phyloP scores from a whole-genome alignment of 1,140 invertebrate genomes.

The Nasonia giraulti region DNA sequence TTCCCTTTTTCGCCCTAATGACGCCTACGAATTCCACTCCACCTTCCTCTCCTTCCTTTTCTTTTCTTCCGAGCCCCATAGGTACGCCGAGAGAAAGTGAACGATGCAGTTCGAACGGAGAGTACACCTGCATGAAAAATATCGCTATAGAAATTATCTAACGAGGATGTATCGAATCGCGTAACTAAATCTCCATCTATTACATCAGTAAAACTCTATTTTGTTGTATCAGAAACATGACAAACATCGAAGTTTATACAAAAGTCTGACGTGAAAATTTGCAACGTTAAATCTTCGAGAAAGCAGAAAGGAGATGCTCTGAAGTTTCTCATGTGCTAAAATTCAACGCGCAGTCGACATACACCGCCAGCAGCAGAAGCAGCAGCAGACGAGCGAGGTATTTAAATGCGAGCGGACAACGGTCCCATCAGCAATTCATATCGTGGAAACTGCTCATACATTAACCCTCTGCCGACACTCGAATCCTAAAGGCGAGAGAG shows the following conservation, averaged over 20 bases:
- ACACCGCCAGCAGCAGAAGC: neutral
- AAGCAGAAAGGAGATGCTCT: neutral
- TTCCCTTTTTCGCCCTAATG: constrained; percentile 42
- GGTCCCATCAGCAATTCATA: constrained; percentile 45
- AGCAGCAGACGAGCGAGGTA: constrained; percentile 14
- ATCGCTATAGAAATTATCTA: neutral
- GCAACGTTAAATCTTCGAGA: too few species aligned
- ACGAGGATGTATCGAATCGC: neutral
- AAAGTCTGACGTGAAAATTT: too few species aligned
- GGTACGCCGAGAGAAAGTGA: neutral
- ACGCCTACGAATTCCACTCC: neutral
- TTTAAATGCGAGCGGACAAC: constrained; percentile 26
- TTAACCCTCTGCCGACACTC: constrained; percentile 37
- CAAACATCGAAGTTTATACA: too few species aligned
- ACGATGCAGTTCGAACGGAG: neutral
- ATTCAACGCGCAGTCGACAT: constrained; percentile 10
- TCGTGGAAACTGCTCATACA: constrained; percentile 35
- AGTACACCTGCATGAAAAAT: constrained; percentile 12
- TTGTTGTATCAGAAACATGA: too few species aligned
- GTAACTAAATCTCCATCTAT: too few species aligned
- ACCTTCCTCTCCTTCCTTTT: neutral
- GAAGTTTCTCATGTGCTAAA: neutral
- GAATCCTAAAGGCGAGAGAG: neutral
- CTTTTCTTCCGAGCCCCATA: neutral
- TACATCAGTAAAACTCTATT: too few species aligned